Evolutionary conservation across 2,888 invertebrate genomes (phyloP).

Genomic region (Coleophora deauratella): DNA sequence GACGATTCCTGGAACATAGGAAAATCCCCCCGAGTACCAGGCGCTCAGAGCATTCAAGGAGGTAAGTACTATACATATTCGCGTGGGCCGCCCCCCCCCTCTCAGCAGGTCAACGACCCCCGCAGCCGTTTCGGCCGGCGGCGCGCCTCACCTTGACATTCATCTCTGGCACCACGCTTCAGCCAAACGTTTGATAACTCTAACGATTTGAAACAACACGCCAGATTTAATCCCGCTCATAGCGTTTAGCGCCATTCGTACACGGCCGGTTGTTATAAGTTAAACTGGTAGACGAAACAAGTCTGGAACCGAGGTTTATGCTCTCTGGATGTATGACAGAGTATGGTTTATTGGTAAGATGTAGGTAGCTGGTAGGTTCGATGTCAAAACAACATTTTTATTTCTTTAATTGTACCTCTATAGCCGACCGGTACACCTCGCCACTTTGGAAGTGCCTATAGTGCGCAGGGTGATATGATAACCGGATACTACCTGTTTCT

Average conservation of each 20-base stretch:
- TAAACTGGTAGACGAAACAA: conserved; percentile 10
- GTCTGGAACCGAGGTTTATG: conserved; percentile 23
- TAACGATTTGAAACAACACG: conserved; percentile 38
- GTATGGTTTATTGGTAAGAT: background rate
- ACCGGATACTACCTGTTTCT: too few species aligned
- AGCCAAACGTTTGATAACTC: conserved; percentile 62
- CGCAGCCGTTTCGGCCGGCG: conserved; percentile 67
- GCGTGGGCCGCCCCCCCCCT: conserved; percentile 59
- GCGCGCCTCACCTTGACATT: conserved; percentile 74
- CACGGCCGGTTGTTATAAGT: conserved; percentile 22
- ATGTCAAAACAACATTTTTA: too few species aligned
- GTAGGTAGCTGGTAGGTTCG: too few species aligned
- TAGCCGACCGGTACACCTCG: too few species aligned
- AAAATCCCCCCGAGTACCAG: conserved; percentile 38
- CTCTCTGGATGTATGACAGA: conserved; percentile 29
- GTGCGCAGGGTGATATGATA: too few species aligned
- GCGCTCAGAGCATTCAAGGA: conserved; percentile 42
- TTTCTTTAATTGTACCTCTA: too few species aligned
- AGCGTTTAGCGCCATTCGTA: conserved; percentile 24
- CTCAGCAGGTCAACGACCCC: conserved; percentile 60
- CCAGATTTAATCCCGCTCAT: conserved; percentile 25
- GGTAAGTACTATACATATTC: conserved; percentile 64
- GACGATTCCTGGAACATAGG: too few species aligned
- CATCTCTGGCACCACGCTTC: conserved; percentile 65
- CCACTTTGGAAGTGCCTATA: too few species aligned